phyloP scores from a whole-genome alignment of 1,140 invertebrate species.

The Pseudomyrmex concolor region DNA sequence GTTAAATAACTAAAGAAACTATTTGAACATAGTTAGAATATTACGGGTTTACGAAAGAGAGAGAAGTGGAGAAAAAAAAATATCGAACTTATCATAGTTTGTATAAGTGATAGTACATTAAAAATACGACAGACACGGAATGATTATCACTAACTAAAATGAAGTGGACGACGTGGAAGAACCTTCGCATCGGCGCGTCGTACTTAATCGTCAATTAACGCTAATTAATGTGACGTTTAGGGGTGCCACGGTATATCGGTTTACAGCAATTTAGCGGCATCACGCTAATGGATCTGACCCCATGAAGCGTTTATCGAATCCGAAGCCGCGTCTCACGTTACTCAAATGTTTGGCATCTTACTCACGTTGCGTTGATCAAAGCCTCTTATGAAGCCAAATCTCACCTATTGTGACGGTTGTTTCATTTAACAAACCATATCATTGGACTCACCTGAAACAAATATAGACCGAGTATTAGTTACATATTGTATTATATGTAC shows the following conservation, averaged over 20 bases:
- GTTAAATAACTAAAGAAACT: too few species aligned
- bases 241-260: slow-evolving; percentile 46
- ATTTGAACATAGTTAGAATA: too few species aligned
- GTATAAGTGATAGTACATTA: too few species aligned
- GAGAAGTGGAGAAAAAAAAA: too few species aligned
- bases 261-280: slow-evolving; percentile 59
- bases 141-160: slow-evolving; percentile 3
- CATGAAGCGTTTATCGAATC: slow-evolving; percentile 66
- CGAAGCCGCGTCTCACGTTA: slow-evolving; percentile 7
- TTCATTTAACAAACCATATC: not conserved
- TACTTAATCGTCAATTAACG: slow-evolving; percentile 48
- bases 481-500: too few species aligned
- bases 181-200: slow-evolving; percentile 2
- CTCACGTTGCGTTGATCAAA: slow-evolving; percentile 51
- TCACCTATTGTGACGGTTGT: slow-evolving; percentile 4
- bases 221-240: slow-evolving; percentile 60
- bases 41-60: too few species aligned
- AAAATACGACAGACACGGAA: not conserved
- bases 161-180: not conserved
- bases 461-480: not conserved
- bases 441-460: slow-evolving; percentile 41
- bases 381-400: slow-evolving; percentile 35
- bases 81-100: too few species aligned
- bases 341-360: slow-evolving; percentile 68
- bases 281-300: slow-evolving; percentile 56